Conservation (phyloP, 1,140 invertebrate genomes). For the Bilobella aurantiaca region DNA sequence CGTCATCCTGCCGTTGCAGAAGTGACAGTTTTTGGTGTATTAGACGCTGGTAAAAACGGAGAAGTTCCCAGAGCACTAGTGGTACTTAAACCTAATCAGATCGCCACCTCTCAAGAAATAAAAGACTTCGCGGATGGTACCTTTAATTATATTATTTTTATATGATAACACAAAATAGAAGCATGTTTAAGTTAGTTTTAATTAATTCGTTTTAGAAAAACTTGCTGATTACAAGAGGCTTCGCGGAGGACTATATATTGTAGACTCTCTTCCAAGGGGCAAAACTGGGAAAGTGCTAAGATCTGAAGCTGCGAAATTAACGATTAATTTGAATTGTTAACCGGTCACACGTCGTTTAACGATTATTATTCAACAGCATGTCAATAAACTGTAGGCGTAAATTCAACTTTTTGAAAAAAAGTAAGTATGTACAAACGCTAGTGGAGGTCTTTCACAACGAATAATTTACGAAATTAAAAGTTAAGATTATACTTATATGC, state of each 20-base stretch:
- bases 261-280: constrained; percentile 23
- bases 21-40: constrained; percentile 36
- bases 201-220: constrained; percentile 35
- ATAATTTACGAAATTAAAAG: too few relatives aligned
- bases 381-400: too few relatives aligned
- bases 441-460: too few relatives aligned
- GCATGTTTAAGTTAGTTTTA: too few relatives aligned
- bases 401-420: too few relatives aligned
- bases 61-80: constrained; percentile 26
- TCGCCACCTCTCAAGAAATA: constrained; percentile 17
- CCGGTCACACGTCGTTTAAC: too few relatives aligned
- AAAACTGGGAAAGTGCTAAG: constrained; percentile 31
- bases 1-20: constrained; percentile 45
- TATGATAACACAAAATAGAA: too few relatives aligned
- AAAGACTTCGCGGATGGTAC: constrained; percentile 24
- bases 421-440: too few relatives aligned
- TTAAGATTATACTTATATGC: too few relatives aligned
- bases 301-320: constrained; percentile 19
- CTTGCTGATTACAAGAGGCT: constrained; percentile 36
- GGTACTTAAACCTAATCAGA: constrained; percentile 17
- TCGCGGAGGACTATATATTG: constrained; percentile 29
- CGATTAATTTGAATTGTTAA: too few relatives aligned
- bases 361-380: too few relatives aligned
- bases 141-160: too few relatives aligned
- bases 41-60: constrained; percentile 32